Percentiles rank a stretch among this genome's conserved stretches.
phyloP scores from a whole-genome alignment of 2,797 vertebrate species.

The Merluccius polli region DNA sequence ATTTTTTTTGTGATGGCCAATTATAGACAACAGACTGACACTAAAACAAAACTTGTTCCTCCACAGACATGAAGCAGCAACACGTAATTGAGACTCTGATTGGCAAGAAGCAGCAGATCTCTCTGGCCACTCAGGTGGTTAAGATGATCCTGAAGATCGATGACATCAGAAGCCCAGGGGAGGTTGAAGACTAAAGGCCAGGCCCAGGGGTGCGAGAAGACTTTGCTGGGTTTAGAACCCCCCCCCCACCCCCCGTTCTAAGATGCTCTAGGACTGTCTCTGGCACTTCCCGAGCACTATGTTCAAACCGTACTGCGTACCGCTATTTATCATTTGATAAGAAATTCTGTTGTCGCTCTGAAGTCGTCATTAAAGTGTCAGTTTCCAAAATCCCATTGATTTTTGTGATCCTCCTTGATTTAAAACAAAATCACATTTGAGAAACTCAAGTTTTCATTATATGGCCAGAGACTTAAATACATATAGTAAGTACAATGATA shows the following conservation, averaged over 20 bases:
- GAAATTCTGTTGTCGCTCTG: constrained; percentile 61
- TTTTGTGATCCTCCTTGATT: constrained; percentile 1
- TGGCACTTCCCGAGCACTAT: constrained; percentile 61
- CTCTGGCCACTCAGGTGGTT: constrained; percentile 92
- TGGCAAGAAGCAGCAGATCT: constrained; percentile 97
- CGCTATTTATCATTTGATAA: constrained; percentile 82
- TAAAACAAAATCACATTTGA: not conserved
- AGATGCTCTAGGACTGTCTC: constrained; percentile 38
- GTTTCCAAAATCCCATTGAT: constrained; percentile 43
- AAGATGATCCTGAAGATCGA: constrained; percentile 99
- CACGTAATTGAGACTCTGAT: constrained; percentile 97
- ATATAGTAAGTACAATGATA: not conserved
- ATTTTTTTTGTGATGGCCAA: not conserved
- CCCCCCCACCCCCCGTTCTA: constrained; percentile 7
- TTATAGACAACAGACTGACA: not conserved
- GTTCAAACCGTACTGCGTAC: constrained; percentile 55
- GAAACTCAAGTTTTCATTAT: too few species aligned
- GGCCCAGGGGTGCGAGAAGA: constrained; percentile 7
- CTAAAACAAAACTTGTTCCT: not conserved
- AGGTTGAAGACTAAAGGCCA: constrained; percentile 83
- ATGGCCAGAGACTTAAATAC: not conserved
- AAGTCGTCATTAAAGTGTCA: constrained; percentile 75
- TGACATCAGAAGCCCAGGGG: constrained; percentile 91
- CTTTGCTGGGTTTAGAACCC: constrained; percentile 21
- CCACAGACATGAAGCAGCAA: constrained; percentile 94